Conservation (phyloP, 2,888 invertebrate genomes). For the Stenchaetothrips biformis region DNA sequence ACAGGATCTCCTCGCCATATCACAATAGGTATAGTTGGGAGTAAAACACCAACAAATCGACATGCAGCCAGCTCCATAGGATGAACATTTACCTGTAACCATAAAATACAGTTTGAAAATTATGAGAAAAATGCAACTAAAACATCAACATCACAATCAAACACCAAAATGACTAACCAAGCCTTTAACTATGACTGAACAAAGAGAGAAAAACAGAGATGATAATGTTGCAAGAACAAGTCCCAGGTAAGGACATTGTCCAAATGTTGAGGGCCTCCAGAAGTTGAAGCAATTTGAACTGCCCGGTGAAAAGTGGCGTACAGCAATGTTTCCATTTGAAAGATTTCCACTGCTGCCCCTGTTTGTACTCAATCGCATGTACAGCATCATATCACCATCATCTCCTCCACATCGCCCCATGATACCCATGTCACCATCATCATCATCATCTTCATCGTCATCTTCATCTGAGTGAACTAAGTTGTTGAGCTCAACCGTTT, state of each 20-base stretch:
- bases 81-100: slow-evolving; percentile 59
- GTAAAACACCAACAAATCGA: slow-evolving; percentile 77
- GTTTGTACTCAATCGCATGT: neutral
- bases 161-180: slow-evolving; percentile 47
- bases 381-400: slow-evolving; percentile 5
- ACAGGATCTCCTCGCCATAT: slow-evolving; percentile 72
- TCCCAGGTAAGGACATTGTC: slow-evolving; percentile 64
- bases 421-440: neutral
- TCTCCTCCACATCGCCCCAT: neutral
- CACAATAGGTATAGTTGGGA: slow-evolving; percentile 81
- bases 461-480: neutral
- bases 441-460: neutral
- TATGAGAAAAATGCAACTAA: neutral
- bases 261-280: neutral
- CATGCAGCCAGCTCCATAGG: slow-evolving; percentile 86
- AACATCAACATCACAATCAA: slow-evolving; percentile 41
- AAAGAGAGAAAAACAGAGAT: slow-evolving; percentile 83
- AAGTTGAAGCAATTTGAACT: neutral
- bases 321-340: neutral
- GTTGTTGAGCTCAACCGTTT: slow-evolving; percentile 4
- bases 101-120: neutral
- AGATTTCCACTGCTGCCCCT: neutral
- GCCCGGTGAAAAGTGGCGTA: neutral
- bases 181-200: slow-evolving; percentile 87
- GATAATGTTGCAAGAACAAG: slow-evolving; percentile 78